Percentiles rank a stretch among this genome's conserved stretches.
phyloP scores from a whole-genome alignment of 1,140 invertebrate species.

The Tetranychus cinnabarinus region DNA sequence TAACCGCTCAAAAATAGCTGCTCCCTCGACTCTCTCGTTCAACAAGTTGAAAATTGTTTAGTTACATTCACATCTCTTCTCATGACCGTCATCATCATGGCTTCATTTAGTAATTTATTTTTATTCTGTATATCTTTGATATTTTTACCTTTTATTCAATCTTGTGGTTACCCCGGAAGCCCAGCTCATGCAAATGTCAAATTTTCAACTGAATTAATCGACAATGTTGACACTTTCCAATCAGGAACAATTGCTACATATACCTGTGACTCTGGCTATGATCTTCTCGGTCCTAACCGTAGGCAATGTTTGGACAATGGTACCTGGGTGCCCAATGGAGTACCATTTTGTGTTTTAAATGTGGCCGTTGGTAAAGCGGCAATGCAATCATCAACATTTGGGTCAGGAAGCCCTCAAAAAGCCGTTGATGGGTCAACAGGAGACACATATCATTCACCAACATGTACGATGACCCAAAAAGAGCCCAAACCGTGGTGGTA shows the following conservation, averaged over 20 bases:
- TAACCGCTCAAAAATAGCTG: too few species aligned
- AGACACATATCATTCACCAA: conserved; percentile 49
- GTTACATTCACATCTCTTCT: too few species aligned
- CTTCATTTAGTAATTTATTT: too few species aligned
- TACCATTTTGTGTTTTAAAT: conserved; percentile 83
- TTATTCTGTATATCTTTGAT: too few species aligned
- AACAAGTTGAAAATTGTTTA: too few species aligned
- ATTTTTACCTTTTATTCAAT: too few species aligned
- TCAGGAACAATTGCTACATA: conserved; percentile 48
- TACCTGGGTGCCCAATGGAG: conserved; percentile 65
- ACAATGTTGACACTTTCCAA: conserved; percentile 23
- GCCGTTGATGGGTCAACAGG: conserved; percentile 73
- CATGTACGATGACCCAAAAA: conserved; percentile 50
- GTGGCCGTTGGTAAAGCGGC: conserved; percentile 82
- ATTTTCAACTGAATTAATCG: conserved; percentile 41
- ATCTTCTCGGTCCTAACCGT: conserved; percentile 56
- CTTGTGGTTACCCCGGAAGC: conserved; percentile 68
- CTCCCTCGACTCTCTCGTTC: too few species aligned
- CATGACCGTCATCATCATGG: too few species aligned
- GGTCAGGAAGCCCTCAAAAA: conserved; percentile 60
- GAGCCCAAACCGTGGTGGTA: conserved; percentile 80
- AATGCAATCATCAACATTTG: conserved; percentile 60
- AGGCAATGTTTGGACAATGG: conserved; percentile 46
- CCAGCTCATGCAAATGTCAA: conserved; percentile 58
- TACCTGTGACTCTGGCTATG: conserved; percentile 66